Base-by-base conservation (phyloP, 2,888 invertebrate genomes). In the Trilocha varians region DNA sequence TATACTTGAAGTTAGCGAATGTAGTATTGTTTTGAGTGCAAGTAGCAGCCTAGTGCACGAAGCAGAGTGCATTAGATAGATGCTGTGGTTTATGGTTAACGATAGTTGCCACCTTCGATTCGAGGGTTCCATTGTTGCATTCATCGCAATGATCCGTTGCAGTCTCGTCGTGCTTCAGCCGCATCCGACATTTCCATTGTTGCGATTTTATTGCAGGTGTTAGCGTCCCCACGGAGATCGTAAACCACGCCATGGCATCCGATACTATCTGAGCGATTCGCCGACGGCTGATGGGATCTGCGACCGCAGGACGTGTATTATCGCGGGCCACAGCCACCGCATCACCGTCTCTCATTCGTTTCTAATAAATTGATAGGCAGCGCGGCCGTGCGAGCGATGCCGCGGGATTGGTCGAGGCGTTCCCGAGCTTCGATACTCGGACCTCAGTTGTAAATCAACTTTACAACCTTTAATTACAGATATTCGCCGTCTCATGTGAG, bases 381-480 rank as follows among this genome's bases (percentile, higher is more conserved):
- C 62, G 69, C 68, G 71, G 70, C 56, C 62, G 62, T 61, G 62
- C 53, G 59, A 53, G 52, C 57, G 60, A 56, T 51, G 65, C 53
- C 52, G 49, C 63, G 66, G 74, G 57, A 85, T 84, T 84, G 84
- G 84, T 65, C 66, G 77, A 73, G 70, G 72, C 78, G 70, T 70
- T 70, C 71, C 77, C 65, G 63, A 60, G 71, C 73, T 69, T 74
- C 78, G 72, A 77, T 77, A 70, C 80, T 70, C 75, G 65, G 70
- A 64, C 78, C 73, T 62, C 71, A 64, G 79, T 69, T 78, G 84
- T 85, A 85, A 85, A 85, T 85, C 84, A 85, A 82, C 78, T 85
- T 85, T 85, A 85, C 84, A 84, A 76, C 84, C 82, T 82, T 83
- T 84, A 85, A 85, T 85, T 85, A 84, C 84, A 85, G 75, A 83